Conservation (phyloP, 2,113 vertebrate genomes). For the Toxotes chatareus region DNA sequence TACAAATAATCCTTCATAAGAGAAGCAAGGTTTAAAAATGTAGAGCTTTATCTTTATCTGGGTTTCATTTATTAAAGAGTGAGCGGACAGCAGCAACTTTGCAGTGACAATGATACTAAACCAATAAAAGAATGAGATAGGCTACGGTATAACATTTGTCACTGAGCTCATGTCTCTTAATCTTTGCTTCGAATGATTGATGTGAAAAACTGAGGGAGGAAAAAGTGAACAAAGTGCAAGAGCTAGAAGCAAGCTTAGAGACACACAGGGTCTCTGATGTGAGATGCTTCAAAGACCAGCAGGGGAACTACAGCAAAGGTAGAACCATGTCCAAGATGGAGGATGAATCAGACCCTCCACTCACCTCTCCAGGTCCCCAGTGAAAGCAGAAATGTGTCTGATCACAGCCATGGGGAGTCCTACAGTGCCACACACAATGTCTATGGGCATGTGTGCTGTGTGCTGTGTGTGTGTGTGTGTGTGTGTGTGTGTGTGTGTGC, state of each 20-base stretch:
- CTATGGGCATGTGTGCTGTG: background rate
- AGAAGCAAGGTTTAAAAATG: conserved; percentile 20
- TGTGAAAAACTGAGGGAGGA: background rate
- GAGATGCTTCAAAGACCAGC: conserved; percentile 57
- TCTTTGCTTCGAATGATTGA: conserved; percentile 37
- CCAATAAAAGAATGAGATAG: conserved; percentile 16
- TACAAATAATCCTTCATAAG: conserved; percentile 21
- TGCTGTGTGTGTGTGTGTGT: background rate
- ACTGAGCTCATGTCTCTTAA: conserved; percentile 32
- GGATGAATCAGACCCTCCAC: conserved; percentile 44
- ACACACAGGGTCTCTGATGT: conserved; percentile 47
- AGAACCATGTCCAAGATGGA: conserved; percentile 38
- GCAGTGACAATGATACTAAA: conserved; percentile 18
- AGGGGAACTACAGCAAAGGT: conserved; percentile 28
- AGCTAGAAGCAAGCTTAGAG: conserved; percentile 38
- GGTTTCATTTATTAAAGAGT: conserved; percentile 39
- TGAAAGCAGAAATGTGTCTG: conserved; percentile 46
- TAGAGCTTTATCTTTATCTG: conserved; percentile 13
- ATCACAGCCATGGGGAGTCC: conserved; percentile 57
- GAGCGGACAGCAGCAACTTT: conserved; percentile 24
- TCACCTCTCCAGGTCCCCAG: conserved; percentile 27
- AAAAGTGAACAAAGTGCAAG: conserved; percentile 18
- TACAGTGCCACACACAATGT: conserved; percentile 1
- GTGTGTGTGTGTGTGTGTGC: background rate
- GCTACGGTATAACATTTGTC: conserved; percentile 23